Base-by-base conservation (phyloP, 1,140 invertebrate genomes). In the Pseudomyrmex flavicornis region DNA sequence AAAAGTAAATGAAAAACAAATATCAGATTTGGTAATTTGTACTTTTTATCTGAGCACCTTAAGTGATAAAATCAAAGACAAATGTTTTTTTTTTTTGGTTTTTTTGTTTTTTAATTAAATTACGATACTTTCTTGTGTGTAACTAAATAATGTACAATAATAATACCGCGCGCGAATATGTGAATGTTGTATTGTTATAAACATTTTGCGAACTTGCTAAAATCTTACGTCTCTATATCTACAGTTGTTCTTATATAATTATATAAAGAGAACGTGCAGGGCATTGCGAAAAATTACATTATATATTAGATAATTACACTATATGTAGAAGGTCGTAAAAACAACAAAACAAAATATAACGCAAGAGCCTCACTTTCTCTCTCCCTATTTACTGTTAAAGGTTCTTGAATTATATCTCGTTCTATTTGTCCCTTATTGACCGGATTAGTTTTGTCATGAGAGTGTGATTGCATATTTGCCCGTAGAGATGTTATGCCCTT, bases 151-250 rank as follows among this genome's bases (percentile, higher is more conserved):
- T 87, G 44, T 88, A 88, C 70, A 87, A 44, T 66, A 68, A 88
- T 62, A 86, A 48, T 86, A 86, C 0, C 59, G 48, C 22, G 87
- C 69, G 35, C 76, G 72, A 26, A 26, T 75, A 85, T 87, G 65
- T 61, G 58, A 85, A 83, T 85, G 59, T 82, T 9, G 2, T 62
- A 20, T 7, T 86, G 46, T 10, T 58, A 54, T 59, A 80, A 84
- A 70, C 77, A 59, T 63, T 63, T 70, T 46, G 62, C 69, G 20
- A 52, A 56, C 75, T 77, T n/a, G 56, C 52, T 83, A 12, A 83
- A 83, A 87, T 80, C 84, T 84, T 90, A 90, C 46, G 35, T 52
- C 8, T 65, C 82, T 90, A 85, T 92, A 92, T 92, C 91, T 92
- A 92, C 91, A 92, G 65, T 88, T 91, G 35, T 35, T 35, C 5